Evolutionary conservation across 2,797 vertebrate species (phyloP).

Genomic region (Neosalanx taihuensis): DNA sequence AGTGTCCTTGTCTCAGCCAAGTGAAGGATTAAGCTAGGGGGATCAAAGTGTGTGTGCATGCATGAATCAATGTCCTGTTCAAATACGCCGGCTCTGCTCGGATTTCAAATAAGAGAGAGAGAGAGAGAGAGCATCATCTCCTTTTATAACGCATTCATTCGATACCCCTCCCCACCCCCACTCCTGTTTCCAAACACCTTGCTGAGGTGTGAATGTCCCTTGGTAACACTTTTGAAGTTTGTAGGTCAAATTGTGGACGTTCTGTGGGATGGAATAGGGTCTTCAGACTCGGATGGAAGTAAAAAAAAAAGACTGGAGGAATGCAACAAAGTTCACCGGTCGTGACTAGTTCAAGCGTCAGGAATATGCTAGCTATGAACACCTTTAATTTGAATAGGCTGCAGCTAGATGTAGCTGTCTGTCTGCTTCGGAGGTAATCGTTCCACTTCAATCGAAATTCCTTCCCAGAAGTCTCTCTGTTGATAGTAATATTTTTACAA

Average conservation of each 20-base stretch:
- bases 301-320: neutral
- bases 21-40: slow-evolving; percentile 72
- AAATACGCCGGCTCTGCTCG: slow-evolving; percentile 67
- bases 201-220: slow-evolving; percentile 46
- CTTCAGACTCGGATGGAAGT: neutral
- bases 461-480: neutral
- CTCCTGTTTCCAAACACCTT: slow-evolving; percentile 57
- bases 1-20: slow-evolving; percentile 78
- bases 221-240: slow-evolving; percentile 35
- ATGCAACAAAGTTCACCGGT: neutral
- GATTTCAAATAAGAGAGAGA: slow-evolving; percentile 74
- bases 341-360: neutral
- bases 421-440: neutral
- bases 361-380: neutral
- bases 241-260: slow-evolving; percentile 1
- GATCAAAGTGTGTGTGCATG: slow-evolving; percentile 77
- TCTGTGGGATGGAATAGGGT: too few relatives aligned
- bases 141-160: slow-evolving; percentile 51
- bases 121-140: slow-evolving; percentile 24
- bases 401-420: too few relatives aligned
- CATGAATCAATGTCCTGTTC: slow-evolving; percentile 79
- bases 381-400: too few relatives aligned
- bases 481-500: neutral
- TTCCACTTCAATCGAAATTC: slow-evolving; percentile 18
- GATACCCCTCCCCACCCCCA: slow-evolving; percentile 10